Evolutionary conservation across 2,888 invertebrate species (phyloP), one percentile per base, ranked within the genome.

Genomic region (Dioctria rufipes): DNA sequence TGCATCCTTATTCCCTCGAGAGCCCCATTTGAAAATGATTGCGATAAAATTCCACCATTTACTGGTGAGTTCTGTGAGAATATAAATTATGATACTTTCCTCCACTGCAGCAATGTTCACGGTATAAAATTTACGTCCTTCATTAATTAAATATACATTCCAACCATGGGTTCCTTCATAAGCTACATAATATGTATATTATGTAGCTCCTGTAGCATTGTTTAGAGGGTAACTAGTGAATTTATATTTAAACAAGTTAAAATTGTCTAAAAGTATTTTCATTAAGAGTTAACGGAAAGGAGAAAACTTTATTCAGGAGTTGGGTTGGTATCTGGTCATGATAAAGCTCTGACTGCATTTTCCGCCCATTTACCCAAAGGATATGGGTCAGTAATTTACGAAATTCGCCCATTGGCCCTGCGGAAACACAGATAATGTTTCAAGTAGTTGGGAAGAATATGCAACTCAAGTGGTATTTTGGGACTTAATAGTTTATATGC

Each of bases 371-470:
- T 51, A 51, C 51, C 25, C 25, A 25, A 51, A 11, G 54, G 54
- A 69, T 69, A 51, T 69, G 69, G 69, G 69, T 69, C 69, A 69
- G 51, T 51, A 69, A 51, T 39, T 51, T 69, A 5, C 49, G 51
- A 49, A 69, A 39, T 69, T 69, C 25, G 25, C 49, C 25, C 43
- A 51, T 46, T 42, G 25, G 49, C 11, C 69, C 69, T 5, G 11
- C n/a, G 61, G 61, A 61, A 51, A 37, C 39, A 9, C 51, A 46
- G 69, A 69, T 51, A 69, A 51, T 11, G 49, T 51, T 69, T 51
- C 69, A 54, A 69, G 69, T 69, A 25, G 54, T 11, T 54, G 54
- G 11, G 54, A n/a, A 54, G 39, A 69, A 69, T 69, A 69, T 69
- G 51, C 54, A 69, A 37, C 54, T 51, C 25, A 69, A 69, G 39